Evolutionary conservation across 2,888 invertebrate genomes (phyloP).

Genomic region (Noctua comes): DNA sequence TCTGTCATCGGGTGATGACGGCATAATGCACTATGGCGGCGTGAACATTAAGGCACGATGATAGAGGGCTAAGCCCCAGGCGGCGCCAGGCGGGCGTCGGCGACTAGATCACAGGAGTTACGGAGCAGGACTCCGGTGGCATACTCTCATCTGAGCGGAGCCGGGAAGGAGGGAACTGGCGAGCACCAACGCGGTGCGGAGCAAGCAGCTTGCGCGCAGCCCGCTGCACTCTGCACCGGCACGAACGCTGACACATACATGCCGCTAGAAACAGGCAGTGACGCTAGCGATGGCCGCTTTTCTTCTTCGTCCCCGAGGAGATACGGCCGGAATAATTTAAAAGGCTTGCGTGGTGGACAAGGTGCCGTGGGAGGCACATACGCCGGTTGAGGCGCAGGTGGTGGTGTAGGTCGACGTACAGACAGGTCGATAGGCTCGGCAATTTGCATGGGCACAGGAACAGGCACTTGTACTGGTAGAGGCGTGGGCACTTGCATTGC

Average conservation of each 20-base stretch:
- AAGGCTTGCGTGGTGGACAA: constrained; percentile 90
- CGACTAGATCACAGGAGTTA: constrained; percentile 89
- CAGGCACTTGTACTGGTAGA: constrained; percentile 72
- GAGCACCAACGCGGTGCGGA: constrained; percentile 92
- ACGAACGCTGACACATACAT: constrained; percentile 87
- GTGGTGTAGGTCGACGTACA: constrained; percentile 80
- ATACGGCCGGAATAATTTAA: constrained; percentile 95
- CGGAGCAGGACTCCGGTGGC: constrained; percentile 84
- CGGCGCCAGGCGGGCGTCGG: constrained; percentile 88
- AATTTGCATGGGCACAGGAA: constrained; percentile 75
- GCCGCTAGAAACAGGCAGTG: constrained; percentile 81
- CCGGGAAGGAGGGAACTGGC: constrained; percentile 90
- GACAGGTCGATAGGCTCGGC: constrained; percentile 84
- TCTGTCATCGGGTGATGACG: constrained; percentile 84
- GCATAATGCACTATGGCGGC: constrained; percentile 89
- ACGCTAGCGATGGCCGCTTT: constrained; percentile 81
- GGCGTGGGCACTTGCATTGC: constrained; percentile 72
- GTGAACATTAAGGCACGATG: constrained; percentile 89
- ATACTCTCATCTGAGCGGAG: constrained; percentile 87
- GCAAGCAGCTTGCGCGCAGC: constrained; percentile 82
- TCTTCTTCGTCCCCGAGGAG: constrained; percentile 92
- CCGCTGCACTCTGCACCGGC: constrained; percentile 86
- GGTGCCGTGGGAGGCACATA: constrained; percentile 74
- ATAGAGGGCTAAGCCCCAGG: constrained; percentile 89
- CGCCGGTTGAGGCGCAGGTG: constrained; percentile 79